Percentiles rank a stretch among this genome's conserved stretches.
Evolutionary conservation across 2,113 vertebrate species (phyloP).

Genomic region (Pteropus alecto): DNA sequence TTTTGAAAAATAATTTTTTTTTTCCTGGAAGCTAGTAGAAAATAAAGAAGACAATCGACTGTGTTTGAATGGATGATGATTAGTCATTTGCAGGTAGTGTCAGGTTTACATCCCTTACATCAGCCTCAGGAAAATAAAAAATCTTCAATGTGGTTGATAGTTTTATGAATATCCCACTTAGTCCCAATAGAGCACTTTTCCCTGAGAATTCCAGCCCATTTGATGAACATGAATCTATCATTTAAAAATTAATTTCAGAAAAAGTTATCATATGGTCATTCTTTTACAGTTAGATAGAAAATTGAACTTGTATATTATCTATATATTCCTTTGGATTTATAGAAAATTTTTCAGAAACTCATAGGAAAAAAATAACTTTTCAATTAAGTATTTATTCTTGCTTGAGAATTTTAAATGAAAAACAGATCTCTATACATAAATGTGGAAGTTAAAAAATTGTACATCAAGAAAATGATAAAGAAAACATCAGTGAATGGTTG

Average conservation of each 20-base stretch:
- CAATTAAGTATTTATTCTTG: too few species aligned
- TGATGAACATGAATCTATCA: neutral
- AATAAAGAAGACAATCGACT: neutral
- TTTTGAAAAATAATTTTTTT: neutral
- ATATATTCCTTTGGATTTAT: too few species aligned
- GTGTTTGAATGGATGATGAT: neutral
- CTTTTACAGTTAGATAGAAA: too few species aligned
- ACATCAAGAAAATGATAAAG: too few species aligned
- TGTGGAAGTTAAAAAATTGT: too few species aligned
- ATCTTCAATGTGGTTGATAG: neutral
- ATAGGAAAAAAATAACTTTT: too few species aligned
- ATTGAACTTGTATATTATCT: too few species aligned
- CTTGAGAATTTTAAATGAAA: too few species aligned
- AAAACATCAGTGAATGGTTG: too few species aligned
- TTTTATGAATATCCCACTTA: neutral
- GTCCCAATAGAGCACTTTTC: neutral
- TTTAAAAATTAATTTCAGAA: slow-evolving; percentile 16
- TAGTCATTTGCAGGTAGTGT: neutral
- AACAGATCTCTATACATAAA: too few species aligned
- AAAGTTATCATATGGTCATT: too few species aligned
- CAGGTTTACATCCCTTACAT: neutral
- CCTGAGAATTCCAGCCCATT: neutral
- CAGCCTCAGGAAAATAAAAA: neutral
- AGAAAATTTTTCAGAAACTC: too few species aligned
- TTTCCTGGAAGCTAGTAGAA: neutral